Conservation (phyloP, 2,113 vertebrate species). For the Erinaceus europaeus region DNA sequence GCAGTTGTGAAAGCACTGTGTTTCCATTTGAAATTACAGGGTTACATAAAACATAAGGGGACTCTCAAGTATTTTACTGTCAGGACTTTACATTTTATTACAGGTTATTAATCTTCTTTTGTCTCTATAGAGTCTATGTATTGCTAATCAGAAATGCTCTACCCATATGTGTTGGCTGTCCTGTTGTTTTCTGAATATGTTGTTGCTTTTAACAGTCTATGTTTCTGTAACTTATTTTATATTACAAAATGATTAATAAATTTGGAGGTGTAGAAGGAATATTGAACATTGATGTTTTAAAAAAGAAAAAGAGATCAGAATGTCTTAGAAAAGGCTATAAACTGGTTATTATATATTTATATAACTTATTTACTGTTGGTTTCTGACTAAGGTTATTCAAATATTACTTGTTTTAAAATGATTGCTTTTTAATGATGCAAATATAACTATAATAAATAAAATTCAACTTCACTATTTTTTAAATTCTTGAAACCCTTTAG, state of each 20-base stretch:
- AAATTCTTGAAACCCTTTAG: background rate
- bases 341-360: no score
- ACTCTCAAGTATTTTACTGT: background rate
- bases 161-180: background rate
- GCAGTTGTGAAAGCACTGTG: background rate
- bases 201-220: constrained; percentile 7
- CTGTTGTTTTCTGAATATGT: background rate
- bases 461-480: constrained; percentile 25
- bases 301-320: no score
- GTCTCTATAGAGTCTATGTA: background rate
- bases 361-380: background rate
- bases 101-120: background rate
- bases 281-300: no score
- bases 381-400: background rate
- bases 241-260: no score
- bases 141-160: background rate
- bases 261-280: no score
- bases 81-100: background rate
- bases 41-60: background rate
- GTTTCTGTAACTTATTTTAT: background rate
- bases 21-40: background rate
- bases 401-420: background rate
- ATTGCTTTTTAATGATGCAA: background rate
- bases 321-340: no score
- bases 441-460: background rate